Base-by-base conservation (phyloP, 1,140 invertebrate genomes). In the Dendrolimus kikuchii region DNA sequence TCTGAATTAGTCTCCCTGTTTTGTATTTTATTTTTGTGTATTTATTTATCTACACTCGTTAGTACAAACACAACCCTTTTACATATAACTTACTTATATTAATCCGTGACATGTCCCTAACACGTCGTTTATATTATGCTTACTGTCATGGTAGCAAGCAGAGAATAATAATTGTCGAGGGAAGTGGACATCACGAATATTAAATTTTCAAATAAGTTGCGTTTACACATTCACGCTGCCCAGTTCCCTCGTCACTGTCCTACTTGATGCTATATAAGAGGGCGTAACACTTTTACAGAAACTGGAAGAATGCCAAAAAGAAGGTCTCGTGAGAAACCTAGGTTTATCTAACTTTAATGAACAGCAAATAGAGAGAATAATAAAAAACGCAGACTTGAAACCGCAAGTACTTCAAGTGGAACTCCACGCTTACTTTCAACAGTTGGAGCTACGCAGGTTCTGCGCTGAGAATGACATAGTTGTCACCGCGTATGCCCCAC, bases 321-420 rank as follows among this genome's bases (percentile, higher is more conserved):
- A 86, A 40, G 92, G 93, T 39, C 77, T 89, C n/a, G 77, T 91
- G 9, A 91, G 89, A 68, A 91, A 93, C 0, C 92, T 95, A 65
- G 94, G 94, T 2, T 61, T 96, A 5, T 95, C 94, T n/a, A 95
- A 95, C 69, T 96, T 95, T 64, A 95, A 93, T 68, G 85, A 91
- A 57, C 67, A 82, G 7, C 94, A 95, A 85, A 90, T 95, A 48
- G 64, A 87, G 49, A 88, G 89, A 40, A 89, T 95, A 47, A 85
- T 92, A 45, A 89, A 92, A 42, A 89, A 89, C 53, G 88, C 91
- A 38, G 88, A 88, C 54, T 90, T 95, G 23, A 91, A 90, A 56
- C 94, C 93, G 1, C 90, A 90, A 51, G 93, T 92, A 70, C 81
- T 95, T 38, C 93, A 62, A 57, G 55, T 62, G 23, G 60, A 62